Conservation (phyloP, 2,113 vertebrate species). For the Hippocampus barbouri region DNA sequence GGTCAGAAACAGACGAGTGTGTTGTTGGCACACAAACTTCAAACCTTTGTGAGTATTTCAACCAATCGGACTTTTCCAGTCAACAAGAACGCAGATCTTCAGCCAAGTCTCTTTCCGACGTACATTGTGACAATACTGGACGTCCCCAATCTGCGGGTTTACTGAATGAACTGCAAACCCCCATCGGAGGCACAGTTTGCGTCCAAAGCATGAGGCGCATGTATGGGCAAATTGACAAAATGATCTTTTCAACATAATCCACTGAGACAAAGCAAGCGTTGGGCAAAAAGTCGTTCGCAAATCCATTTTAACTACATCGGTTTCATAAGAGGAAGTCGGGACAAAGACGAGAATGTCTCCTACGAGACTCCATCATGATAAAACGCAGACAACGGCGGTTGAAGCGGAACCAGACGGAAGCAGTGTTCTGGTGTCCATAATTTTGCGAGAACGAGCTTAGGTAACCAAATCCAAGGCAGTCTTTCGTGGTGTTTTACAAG, state of each 20-base stretch:
- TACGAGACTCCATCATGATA: background rate
- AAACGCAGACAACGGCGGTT: background rate
- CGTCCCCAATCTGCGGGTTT: background rate
- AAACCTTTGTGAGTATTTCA: background rate
- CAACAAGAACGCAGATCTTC: background rate
- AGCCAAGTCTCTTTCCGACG: background rate
- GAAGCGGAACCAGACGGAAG: background rate
- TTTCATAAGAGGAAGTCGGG: background rate
- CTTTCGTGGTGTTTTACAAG: background rate
- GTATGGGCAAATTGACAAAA: background rate
- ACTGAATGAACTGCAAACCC: background rate
- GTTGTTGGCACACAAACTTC: background rate
- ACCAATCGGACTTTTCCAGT: background rate
- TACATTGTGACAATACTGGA: background rate
- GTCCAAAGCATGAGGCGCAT: background rate
- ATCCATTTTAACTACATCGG: background rate
- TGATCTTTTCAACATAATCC: background rate
- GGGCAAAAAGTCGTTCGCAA: background rate
- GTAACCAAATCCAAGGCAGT: background rate
- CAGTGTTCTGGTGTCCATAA: background rate
- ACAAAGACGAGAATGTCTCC: background rate
- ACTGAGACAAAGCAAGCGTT: background rate
- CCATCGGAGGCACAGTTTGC: background rate
- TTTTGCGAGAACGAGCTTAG: background rate
- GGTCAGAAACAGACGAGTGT: background rate